Conservation (phyloP, 2,888 invertebrate species). For the Brachyptera risi region DNA sequence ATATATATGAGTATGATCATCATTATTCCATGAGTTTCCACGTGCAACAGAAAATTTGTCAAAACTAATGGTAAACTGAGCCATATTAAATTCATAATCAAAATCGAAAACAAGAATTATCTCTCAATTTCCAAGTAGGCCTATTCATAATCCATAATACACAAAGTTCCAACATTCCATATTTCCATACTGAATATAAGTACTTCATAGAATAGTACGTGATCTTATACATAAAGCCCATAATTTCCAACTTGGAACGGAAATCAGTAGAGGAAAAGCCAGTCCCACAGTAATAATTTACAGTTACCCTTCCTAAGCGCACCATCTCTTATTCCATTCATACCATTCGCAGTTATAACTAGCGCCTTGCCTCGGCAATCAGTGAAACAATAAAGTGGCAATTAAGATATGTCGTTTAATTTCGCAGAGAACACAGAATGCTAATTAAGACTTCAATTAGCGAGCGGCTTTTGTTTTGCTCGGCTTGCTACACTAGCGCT, state of each 20-base stretch:
- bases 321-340: constrained; percentile 1
- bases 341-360: neutral
- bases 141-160: no score
- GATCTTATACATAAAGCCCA: constrained; percentile 2
- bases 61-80: no score
- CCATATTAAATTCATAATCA: no score
- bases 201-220: constrained; percentile 1
- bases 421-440: constrained; percentile 31
- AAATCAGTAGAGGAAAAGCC: constrained; percentile 21
- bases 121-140: no score
- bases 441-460: constrained; percentile 35
- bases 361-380: constrained; percentile 24
- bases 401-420: constrained; percentile 29
- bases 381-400: constrained; percentile 33
- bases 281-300: constrained; percentile 20
- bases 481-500: constrained; percentile 10
- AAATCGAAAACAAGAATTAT: no score
- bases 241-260: constrained; percentile 16
- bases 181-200: constrained; percentile 8
- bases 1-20: no score
- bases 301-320: neutral
- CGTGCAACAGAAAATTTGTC: no score
- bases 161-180: no score
- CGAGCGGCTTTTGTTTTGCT: constrained; percentile 27
- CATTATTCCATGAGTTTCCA: no score